Conservation (phyloP, 2,797 vertebrate genomes). For the Tadarida brasiliensis region DNA sequence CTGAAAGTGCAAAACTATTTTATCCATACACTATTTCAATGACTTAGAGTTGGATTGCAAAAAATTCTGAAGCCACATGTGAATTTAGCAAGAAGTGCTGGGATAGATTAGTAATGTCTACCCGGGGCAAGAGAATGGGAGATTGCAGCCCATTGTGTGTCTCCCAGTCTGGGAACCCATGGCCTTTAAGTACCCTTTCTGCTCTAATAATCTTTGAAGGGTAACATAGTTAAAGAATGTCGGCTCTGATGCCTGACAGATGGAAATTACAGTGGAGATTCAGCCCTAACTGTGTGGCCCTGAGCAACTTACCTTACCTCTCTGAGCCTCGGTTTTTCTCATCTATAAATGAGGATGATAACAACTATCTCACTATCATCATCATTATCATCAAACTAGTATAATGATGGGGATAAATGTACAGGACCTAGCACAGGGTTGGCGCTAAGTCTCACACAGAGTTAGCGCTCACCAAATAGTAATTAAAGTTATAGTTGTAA, state of each 20-base stretch:
- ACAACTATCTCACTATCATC: neutral
- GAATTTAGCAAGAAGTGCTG: neutral
- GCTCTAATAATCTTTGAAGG: neutral
- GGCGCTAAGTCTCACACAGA: too few species aligned
- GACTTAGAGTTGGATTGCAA: neutral
- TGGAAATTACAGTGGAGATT: neutral
- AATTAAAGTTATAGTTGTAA: neutral
- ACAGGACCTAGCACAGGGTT: neutral
- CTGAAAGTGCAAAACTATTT: neutral
- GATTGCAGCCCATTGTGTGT: neutral
- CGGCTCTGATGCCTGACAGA: neutral
- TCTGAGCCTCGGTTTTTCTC: slow-evolving; percentile 9
- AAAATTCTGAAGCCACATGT: neutral
- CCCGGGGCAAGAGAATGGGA: neutral
- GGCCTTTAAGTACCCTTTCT: neutral
- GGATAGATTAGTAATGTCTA: slow-evolving; percentile 60
- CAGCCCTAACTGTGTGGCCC: neutral
- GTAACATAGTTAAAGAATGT: neutral
- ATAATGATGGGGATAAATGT: neutral
- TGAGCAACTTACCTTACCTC: neutral
- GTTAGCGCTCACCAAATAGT: neutral
- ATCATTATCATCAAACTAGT: neutral
- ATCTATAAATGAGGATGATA: neutral
- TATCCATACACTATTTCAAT: neutral
- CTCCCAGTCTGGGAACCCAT: neutral